Evolutionary conservation across 2,113 vertebrate genomes (phyloP).

Genomic region (Nibea albiflora): DNA sequence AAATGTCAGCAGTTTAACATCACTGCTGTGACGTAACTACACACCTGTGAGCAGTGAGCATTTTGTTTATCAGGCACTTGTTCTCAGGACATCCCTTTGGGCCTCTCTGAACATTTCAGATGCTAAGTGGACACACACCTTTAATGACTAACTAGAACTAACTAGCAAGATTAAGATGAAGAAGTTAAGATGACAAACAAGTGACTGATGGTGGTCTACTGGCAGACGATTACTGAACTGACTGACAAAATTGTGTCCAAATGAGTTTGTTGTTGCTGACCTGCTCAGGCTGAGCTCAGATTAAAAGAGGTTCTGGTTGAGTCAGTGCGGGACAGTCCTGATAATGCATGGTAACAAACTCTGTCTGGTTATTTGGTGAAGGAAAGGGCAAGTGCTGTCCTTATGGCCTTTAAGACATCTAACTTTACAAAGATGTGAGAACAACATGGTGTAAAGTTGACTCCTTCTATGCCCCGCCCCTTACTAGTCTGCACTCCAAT

Average conservation of each 20-base stretch:
- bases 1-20: neutral
- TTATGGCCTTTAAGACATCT: neutral
- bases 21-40: too few species aligned
- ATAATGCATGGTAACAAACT: neutral
- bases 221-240: neutral
- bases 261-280: neutral
- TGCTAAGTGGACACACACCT: neutral
- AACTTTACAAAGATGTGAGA: constrained; percentile 2
- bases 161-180: too few species aligned
- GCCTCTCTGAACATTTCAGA: constrained; percentile 11
- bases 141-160: neutral
- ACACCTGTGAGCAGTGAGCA: neutral
- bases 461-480: neutral
- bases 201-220: constrained; percentile 19
- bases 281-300: constrained; percentile 33
- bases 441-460: neutral
- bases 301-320: neutral
- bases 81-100: constrained; percentile 5
- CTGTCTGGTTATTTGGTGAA: neutral
- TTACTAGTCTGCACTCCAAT: too few species aligned
- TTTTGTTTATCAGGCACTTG: constrained; percentile 57
- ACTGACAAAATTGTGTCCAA: neutral
- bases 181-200: constrained; percentile 32
- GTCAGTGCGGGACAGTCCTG: neutral
- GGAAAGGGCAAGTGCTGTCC: neutral